Evolutionary conservation across 2,113 vertebrate species (phyloP).

Genomic region (Tautogolabrus adspersus): DNA sequence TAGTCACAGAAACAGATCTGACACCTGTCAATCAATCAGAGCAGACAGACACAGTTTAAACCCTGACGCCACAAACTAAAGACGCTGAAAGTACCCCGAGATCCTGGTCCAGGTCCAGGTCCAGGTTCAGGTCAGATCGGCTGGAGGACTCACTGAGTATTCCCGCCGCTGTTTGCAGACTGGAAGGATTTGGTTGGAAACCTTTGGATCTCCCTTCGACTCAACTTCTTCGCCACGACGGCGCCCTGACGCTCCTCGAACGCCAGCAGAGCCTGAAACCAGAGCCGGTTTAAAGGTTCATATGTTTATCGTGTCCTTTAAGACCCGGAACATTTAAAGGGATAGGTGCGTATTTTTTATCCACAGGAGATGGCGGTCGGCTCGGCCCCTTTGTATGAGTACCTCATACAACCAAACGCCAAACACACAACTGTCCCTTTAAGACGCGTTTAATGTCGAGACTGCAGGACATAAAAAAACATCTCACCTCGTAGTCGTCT

Average conservation of each 20-base stretch:
- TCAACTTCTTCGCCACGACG: conserved; percentile 76
- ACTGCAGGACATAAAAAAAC: no score
- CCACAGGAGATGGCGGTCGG: no score
- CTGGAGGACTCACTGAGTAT: conserved; percentile 77
- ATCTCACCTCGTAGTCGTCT: conserved; percentile 84
- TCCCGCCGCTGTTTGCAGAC: conserved; percentile 54
- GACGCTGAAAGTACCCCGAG: no score
- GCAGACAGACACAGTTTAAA: neutral
- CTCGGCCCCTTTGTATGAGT: no score
- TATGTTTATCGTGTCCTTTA: no score
- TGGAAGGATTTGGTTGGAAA: conserved; percentile 81
- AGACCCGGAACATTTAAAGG: no score
- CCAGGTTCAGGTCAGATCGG: neutral
- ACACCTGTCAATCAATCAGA: conserved; percentile 72
- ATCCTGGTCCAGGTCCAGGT: no score
- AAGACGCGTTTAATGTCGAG: no score
- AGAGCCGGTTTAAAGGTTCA: neutral
- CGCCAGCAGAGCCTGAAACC: conserved; percentile 79
- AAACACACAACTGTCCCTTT: no score
- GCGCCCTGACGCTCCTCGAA: conserved; percentile 83
- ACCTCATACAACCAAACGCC: no score
- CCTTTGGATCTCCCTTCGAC: conserved; percentile 74
- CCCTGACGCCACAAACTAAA: neutral
- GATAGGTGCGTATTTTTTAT: no score
- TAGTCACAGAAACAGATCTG: conserved; percentile 86